Conservation (phyloP, 2,888 invertebrate genomes). For the Chrysolina americana region DNA sequence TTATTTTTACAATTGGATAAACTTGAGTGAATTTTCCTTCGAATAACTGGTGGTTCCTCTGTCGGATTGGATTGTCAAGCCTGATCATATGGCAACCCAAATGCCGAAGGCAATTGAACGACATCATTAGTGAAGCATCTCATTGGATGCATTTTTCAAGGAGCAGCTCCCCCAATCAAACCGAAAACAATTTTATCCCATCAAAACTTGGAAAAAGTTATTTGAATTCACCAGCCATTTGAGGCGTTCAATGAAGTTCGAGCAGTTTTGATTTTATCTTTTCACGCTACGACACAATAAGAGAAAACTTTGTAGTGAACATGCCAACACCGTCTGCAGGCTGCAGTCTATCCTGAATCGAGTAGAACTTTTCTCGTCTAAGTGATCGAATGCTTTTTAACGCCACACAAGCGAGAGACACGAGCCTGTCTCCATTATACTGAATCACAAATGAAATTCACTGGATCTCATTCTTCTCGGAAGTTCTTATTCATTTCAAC, state of each 20-base stretch:
- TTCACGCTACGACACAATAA: slow-evolving; percentile 19
- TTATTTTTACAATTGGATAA: too few species aligned
- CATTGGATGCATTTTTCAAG: background rate
- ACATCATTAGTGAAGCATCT: background rate
- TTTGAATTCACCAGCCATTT: slow-evolving; percentile 11
- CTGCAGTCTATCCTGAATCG: slow-evolving; percentile 8
- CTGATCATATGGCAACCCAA: too few species aligned
- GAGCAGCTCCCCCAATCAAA: background rate
- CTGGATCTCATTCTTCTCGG: background rate
- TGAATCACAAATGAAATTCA: background rate
- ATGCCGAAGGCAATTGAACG: background rate
- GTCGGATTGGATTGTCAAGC: too few species aligned
- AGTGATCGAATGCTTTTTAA: slow-evolving; percentile 8
- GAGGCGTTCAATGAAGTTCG: slow-evolving; percentile 3
- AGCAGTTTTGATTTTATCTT: slow-evolving; percentile 16
- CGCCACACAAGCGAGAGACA: background rate
- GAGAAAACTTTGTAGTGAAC: slow-evolving; percentile 6
- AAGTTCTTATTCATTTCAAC: background rate
- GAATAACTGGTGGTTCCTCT: too few species aligned
- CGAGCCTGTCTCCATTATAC: background rate
- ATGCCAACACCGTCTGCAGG: slow-evolving; percentile 9
- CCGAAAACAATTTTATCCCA: background rate
- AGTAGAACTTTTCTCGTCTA: slow-evolving; percentile 11
- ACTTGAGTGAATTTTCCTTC: too few species aligned
- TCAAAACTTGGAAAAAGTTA: background rate